Percentiles rank a stretch among this genome's conserved stretches.
These are phyloP conservation scores for Cephalopachus bancanus DNA, from an alignment of 2,797 vertebrate genomes.

Conservation along the genomic window DNA sequence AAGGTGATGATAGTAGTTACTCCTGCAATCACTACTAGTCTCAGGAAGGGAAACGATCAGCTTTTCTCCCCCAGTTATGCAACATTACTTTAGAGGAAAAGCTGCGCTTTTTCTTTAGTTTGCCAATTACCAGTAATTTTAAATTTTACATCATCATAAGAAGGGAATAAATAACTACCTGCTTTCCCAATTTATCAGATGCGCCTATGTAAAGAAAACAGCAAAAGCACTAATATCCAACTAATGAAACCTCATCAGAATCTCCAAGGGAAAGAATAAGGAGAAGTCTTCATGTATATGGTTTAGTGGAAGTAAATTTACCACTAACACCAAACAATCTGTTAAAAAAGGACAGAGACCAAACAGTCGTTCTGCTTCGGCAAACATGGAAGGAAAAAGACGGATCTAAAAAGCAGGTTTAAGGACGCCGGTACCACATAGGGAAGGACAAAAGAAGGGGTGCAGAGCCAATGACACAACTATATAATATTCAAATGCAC, in stretches of 20 bases:
- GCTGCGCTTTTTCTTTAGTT: conserved; percentile 44
- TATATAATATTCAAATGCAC: background rate
- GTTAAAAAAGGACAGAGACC: background rate
- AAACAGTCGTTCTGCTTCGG: background rate
- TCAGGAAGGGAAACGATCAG: background rate
- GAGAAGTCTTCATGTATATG: background rate
- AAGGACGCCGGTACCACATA: background rate
- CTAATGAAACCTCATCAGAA: conserved; percentile 28
- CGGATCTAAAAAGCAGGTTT: background rate
- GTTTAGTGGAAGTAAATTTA: conserved; percentile 19
- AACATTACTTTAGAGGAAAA: conserved; percentile 36
- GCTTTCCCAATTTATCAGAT: background rate
- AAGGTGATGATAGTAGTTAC: background rate
- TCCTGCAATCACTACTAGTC: background rate
- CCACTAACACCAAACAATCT: conserved; percentile 37
- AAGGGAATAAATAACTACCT: conserved; percentile 9
- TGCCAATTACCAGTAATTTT: background rate
- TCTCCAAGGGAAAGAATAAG: conserved; percentile 7
- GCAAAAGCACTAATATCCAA: background rate
- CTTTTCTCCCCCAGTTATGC: background rate
- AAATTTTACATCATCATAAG: conserved; percentile 11
- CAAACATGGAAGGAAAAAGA: conserved; percentile 22
- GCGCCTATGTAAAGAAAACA: conserved; percentile 14
- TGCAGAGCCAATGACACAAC: background rate
- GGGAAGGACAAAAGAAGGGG: background rate